These are phyloP conservation scores for Papilio gigon DNA, from an alignment of 2,888 invertebrate genomes.

Conservation along the genomic window DNA sequence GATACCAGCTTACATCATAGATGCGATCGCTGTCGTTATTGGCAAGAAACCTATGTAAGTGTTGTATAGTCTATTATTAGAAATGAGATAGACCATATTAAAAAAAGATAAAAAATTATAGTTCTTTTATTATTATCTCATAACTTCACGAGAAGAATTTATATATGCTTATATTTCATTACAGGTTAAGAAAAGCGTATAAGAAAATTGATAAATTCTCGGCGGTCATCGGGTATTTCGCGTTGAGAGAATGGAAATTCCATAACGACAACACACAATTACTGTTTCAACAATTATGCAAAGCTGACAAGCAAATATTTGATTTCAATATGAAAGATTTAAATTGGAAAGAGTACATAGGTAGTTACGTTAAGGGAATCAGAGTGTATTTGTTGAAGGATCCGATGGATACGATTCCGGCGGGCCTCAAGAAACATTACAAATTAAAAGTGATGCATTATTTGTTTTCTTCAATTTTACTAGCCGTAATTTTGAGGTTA, in stretches of 20 bases:
- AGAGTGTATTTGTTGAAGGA: conserved; percentile 89
- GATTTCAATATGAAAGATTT: conserved; percentile 85
- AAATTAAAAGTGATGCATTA: conserved; percentile 59
- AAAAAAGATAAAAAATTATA: too few species aligned
- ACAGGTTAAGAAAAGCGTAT: conserved; percentile 88
- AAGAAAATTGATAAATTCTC: conserved; percentile 88
- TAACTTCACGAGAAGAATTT: neutral
- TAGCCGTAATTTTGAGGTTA: conserved; percentile 52
- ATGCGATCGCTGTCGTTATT: conserved; percentile 77
- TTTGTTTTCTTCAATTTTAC: conserved; percentile 34
- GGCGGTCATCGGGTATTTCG: conserved; percentile 87
- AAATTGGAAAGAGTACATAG: conserved; percentile 87
- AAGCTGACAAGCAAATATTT: conserved; percentile 83
- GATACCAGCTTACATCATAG: conserved; percentile 84
- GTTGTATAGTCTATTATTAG: too few species aligned
- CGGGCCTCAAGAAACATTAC: conserved; percentile 75
- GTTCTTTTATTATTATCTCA: too few species aligned
- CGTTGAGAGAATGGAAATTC: conserved; percentile 87
- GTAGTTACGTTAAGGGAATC: conserved; percentile 86
- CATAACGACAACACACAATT: conserved; percentile 81
- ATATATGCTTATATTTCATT: conserved; percentile 41
- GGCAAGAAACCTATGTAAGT: conserved; percentile 86
- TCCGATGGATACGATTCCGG: conserved; percentile 85
- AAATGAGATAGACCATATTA: too few species aligned
- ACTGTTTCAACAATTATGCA: conserved; percentile 79